Evolutionary conservation across 2,888 invertebrate species (phyloP).

Genomic region (Atethmia centrago): DNA sequence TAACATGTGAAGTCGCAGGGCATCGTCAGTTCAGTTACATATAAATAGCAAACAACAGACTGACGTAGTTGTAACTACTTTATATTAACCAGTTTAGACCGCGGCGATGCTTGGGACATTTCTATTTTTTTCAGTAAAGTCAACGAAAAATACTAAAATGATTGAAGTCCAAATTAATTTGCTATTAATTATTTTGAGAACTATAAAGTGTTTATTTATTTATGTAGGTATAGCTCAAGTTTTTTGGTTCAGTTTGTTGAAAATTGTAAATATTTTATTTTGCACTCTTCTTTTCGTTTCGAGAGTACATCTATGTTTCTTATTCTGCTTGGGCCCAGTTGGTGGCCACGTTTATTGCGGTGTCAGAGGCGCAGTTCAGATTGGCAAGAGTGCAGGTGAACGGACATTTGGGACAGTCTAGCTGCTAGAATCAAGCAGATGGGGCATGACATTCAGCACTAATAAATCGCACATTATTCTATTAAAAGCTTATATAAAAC

Average conservation of each 20-base stretch:
- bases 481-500: no score
- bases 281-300: background rate
- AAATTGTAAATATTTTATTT: background rate
- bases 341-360: no score
- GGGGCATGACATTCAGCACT: no score
- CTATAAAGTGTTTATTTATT: background rate
- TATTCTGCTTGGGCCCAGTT: no score
- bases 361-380: no score
- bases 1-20: constrained; percentile 1
- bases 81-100: constrained; percentile 2
- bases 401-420: no score
- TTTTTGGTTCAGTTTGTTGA: background rate
- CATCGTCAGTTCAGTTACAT: background rate
- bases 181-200: background rate
- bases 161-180: background rate
- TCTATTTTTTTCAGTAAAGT: background rate
- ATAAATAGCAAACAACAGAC: constrained; percentile 10
- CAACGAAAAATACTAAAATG: background rate
- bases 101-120: background rate
- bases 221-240: no score
- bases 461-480: no score
- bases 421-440: no score
- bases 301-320: no score
- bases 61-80: constrained; percentile 35
- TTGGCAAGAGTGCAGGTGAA: no score